Evolutionary conservation across 2,113 vertebrate species (phyloP), one percentile per base, ranked within the genome.

Genomic region (Excalfactoria chinensis): DNA sequence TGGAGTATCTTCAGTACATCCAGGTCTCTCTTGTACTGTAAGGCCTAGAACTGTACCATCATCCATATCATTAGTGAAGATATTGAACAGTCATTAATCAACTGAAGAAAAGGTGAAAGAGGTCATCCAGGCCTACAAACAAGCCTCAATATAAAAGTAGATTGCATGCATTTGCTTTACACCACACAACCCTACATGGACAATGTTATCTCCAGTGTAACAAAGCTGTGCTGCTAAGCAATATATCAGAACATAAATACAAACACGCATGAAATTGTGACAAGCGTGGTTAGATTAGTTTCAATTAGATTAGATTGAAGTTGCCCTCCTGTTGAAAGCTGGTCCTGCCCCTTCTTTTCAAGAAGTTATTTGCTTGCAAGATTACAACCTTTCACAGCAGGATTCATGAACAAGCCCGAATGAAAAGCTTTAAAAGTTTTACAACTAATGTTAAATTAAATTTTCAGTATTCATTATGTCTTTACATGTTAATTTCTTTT

Each of bases 141-240:
- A 89, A 16, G 30, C 40, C 48, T 58, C 67, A 35, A 7, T 40
- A 20, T 78, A 43, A 49, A 71, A 83, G 37, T 44, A 59, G 84
- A 81, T 18, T 14, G 20, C 43, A 74, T 4, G 4, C 18, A 40
- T 89, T 81, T 84, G 32, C 62, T 86, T 74, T 93, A 53, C 68
- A 56, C 43, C 67, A 68, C 78, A 32, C 18, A 74, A 59, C 37
- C 60, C 62, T 4, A 1, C 53, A 43, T 0, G 11, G 40, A 71
- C 70, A 86, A 46, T 11, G 22, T 81, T 84, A 78, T 86, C 90
- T 79, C 32, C 20, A 70, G 26, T 17, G 43, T 44, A 82, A 81
- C 70, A 84, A 93, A 44, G 48, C 66, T 35, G 13, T 69, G 77
- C 89, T 92, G 81, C 82, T 73, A 84, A 66, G 87, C 59, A 87